A percentile compares a stretch with the other conserved stretches of the same genome.
Evolutionary conservation across 2,113 vertebrate species (phyloP).

Genomic region (Phodopus roborovskii): DNA sequence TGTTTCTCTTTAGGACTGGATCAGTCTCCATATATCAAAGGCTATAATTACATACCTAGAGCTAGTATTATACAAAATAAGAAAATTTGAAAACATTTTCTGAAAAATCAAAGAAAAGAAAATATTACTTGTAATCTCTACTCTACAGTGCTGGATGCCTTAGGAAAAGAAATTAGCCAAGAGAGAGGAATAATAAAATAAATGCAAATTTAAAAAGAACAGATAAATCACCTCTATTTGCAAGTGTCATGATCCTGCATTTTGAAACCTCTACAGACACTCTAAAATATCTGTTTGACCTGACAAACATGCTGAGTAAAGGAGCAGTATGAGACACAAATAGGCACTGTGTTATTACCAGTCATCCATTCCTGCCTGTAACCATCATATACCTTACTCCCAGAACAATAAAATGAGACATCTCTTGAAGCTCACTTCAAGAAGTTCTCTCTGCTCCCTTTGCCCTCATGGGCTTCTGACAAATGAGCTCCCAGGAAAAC

Average conservation of each 20-base stretch:
- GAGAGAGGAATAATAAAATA: not conserved
- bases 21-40: not conserved
- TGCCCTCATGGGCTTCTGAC: not conserved
- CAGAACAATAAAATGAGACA: not conserved
- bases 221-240: not conserved
- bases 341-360: not conserved
- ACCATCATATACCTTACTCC: not conserved
- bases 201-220: not conserved
- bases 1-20: too few species aligned
- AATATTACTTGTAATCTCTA: not conserved
- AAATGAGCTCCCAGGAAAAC: not conserved
- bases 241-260: not conserved
- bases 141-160: not conserved
- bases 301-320: not conserved
- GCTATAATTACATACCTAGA: too few species aligned
- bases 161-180: not conserved
- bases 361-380: not conserved
- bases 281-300: not conserved
- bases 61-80: not conserved
- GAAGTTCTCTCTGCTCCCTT: not conserved
- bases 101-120: not conserved
- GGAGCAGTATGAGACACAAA: not conserved
- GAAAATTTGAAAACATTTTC: not conserved
- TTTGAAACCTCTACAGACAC: not conserved
- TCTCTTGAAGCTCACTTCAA: not conserved